Conservation (phyloP, 2,888 invertebrate genomes). For the Chironomus tentans region DNA sequence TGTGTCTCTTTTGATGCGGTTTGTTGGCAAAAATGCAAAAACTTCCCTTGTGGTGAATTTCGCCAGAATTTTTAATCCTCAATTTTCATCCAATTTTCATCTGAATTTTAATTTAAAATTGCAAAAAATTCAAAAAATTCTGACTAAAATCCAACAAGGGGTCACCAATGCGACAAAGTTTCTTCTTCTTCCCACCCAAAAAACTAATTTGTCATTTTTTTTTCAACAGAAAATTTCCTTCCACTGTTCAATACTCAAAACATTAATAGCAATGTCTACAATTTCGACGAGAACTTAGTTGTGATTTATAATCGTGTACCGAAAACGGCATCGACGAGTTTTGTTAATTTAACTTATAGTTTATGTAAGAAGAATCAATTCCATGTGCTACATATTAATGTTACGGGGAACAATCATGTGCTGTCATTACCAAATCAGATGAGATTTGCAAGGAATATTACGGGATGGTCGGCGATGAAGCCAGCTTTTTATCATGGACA, state of each 20-base stretch:
- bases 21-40: neutral
- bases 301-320: slow-evolving; percentile 94
- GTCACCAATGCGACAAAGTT: too few species aligned
- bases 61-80: too few species aligned
- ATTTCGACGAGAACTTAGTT: slow-evolving; percentile 57
- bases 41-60: too few species aligned
- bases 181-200: too few species aligned
- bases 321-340: slow-evolving; percentile 94
- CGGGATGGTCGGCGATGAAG: slow-evolving; percentile 78
- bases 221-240: slow-evolving; percentile 7
- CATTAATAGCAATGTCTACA: slow-evolving; percentile 30
- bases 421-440: slow-evolving; percentile 85
- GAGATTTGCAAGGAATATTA: slow-evolving; percentile 82
- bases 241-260: slow-evolving; percentile 11
- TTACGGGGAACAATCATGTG: slow-evolving; percentile 92
- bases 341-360: slow-evolving; percentile 81
- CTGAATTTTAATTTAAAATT: neutral
- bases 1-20: too few species aligned
- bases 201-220: neutral
- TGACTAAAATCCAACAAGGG: too few species aligned
- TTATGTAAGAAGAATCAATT: slow-evolving; percentile 66
- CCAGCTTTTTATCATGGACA: slow-evolving; percentile 97
- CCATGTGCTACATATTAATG: slow-evolving; percentile 88
- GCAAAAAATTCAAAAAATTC: too few species aligned
- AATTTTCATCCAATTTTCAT: neutral